Evolutionary conservation across 2,888 invertebrate species (phyloP), one percentile per base, ranked within the genome.

Genomic region (Hemithea aestivaria): DNA sequence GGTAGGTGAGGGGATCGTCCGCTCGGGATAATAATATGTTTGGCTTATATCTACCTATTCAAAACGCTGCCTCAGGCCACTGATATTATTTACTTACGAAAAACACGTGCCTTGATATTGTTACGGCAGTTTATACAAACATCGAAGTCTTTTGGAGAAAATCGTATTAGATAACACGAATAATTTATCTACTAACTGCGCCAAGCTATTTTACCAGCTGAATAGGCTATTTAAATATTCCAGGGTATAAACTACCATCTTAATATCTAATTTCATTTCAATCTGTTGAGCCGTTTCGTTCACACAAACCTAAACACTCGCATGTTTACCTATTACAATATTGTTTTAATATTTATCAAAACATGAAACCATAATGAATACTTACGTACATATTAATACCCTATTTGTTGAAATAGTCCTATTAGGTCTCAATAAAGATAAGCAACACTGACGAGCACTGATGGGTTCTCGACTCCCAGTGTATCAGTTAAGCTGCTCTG

Each of bases 1-100:
- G 41, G 44, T 42, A 35, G 38, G 38, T 40, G 42, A 44, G 25
- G 28, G 42, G 46, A 53, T 50, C 37, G 45, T 43, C 40, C 48
- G 41, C 50, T 23, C 26, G 50, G 52, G 50, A 53, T 50, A 48
- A 53, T 50, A 48, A 53, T 50, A 48, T 48, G 49, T 49, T 50
- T 46, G 48, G 49, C 46, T 48, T 50, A n/a, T n/a, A n/a, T n/a
- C n/a, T n/a, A 46, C 52, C 41, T 45, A 42, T 48, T 44, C 35
- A 48, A 48, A 45, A 45, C 49, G 44, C 47, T 48, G 40, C 27
- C 27, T 45, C 40, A 34, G 40, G 31, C 40, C 31, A 36, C 10
- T 20, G 41, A 25, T 38, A 40, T 41, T 49, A 44, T 42, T 49
- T 50, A 48, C 46, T 35, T 35, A 26, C 20, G 10, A 39, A 48